Base-by-base conservation (phyloP, 2,888 invertebrate genomes). In the Noctua janthina region DNA sequence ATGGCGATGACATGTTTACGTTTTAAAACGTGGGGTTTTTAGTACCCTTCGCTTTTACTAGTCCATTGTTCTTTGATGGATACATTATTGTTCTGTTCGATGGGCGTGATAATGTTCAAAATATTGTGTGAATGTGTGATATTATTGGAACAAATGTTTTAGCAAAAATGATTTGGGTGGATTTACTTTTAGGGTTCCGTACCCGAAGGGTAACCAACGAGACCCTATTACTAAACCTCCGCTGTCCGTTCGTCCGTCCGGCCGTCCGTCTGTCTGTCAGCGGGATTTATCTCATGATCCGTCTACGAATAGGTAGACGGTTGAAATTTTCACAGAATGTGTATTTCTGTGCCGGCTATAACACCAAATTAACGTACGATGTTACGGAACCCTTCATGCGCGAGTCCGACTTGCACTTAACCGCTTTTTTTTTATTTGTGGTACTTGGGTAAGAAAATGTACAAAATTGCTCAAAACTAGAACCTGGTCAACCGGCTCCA, bases 1-100 rank as follows among this genome's bases (percentile, higher is more conserved):
- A 74, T 76, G 81, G 80, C 76, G 56, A 74, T 78, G 84, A 88
- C 84, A 81, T 86, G 80, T 88, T 87, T 86, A 76, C 76, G 76
- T 77, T 80, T 79, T 82, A 84, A 79, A 81, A 74, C 76, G 75
- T 64, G 67, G 68, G 74, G 80, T 75, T 59, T 69, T 74, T 79
- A 72, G 64, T 39, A 59, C 59, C 72, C 83, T 46, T 69, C 69
- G 59, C 39, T 71, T 70, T 70, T 74, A 74, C 23, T 43, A 62
- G 62, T 17, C 23, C 49, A 85, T 85, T 85, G 86, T 73, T 73
- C 51, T 71, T 39, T 80, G 67, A 54, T 46, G 51, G n/a, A 82
- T 59, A 46, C 70, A 46, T 84, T 62, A 68, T 78, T 62, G 51
- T 79, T 59, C 62, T 13, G 23, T 51, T n/a, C 35, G 51, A 8